Evolutionary conservation across 2,888 invertebrate species (phyloP), one percentile per base, ranked within the genome.

Genomic region (Anorthoa munda): DNA sequence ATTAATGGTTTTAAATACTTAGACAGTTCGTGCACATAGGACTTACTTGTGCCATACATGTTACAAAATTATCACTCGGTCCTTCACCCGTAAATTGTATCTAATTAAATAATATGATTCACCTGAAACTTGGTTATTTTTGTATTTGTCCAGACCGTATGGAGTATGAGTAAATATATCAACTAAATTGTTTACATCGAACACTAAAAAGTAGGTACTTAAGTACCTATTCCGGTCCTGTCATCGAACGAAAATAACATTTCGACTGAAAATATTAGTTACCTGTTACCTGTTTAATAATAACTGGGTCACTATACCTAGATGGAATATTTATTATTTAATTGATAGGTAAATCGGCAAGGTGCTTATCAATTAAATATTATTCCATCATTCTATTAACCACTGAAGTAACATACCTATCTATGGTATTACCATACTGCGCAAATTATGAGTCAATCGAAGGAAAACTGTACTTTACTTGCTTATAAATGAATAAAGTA

Each of bases 381-480:
- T 31, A 31, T 31, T 31, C 31, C 31, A 31, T 31, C 7, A 39
- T 39, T 39, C 7, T 39, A 39, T 39, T 45, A 18, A 23, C 18
- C 21, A 26, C 26, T 26, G n/a, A 75, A 75, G 51, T 31, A 31
- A 56, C 17, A 46, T 46, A 17, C 53, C 21, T 46, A 39, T 39
- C n/a, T 39, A 12, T 12, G 48, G 17, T 73, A 67, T 51, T 31
- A 46, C 65, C 46, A 63, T 75, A 75, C 61, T 63, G 72, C 72
- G 56, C 13, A 48, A 72, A 53, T 72, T 21, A 46, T 76, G 73
- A 76, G 51, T 72, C 56, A 76, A 48, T 76, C 45, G 23, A 58
- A 48, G 74, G 48, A 53, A 75, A 75, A 59, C 21, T 23, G 2
- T 39, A 12, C 13, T 46, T 60, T 51, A 53, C 11, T 13, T 21